Evolutionary conservation across 1,140 invertebrate genomes (phyloP), one percentile per base, ranked within the genome.

Genomic region (Aphelinus atriplicis): DNA sequence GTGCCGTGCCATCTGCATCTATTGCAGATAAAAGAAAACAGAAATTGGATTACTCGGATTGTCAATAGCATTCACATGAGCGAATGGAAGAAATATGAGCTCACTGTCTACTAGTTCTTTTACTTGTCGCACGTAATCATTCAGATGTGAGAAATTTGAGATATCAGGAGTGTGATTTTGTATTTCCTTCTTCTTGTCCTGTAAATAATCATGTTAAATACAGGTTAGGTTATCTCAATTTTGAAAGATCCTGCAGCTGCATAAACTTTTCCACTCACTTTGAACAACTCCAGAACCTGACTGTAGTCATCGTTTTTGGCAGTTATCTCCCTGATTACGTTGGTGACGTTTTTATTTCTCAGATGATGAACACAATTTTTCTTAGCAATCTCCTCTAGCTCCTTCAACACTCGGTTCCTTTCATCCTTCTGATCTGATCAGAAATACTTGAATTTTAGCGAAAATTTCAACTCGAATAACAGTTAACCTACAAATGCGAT

Each of bases 31-130:
- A n/a, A 48, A 60, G 51, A 53, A 53, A 62, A 26, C 7, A 69
- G 61, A 70, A 76, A 6, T 69, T 65, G 1, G 43, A 64, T 71
- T 26, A 71, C 3, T 53, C 3, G 3, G 10, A 62, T 26, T 26
- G 26, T 26, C 26, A 26, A 26, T 26, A 26, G 4, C 10, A 26
- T 48, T 61, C 4, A 57, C 56, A 60, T n/a, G 48, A 53, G 53
- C 9, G 43, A 3, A 26, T 26, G 26, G 26, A 26, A 26, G 26
- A 56, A 61, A 2, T 60, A 61, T n/a, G 46, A 26, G 9, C 58
- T 77, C 77, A 84, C 83, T 78, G 74, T 62, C 10, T 48, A 76
- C 3, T 1, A 84, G 2, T 9, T 53, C 63, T 67, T 79, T 53
- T 9, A 84, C 56, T 43, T 82, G 77, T 1, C 42, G 65, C 46